Base-by-base conservation (phyloP, 2,888 invertebrate species). In the Synanthedon tipuliformis region DNA sequence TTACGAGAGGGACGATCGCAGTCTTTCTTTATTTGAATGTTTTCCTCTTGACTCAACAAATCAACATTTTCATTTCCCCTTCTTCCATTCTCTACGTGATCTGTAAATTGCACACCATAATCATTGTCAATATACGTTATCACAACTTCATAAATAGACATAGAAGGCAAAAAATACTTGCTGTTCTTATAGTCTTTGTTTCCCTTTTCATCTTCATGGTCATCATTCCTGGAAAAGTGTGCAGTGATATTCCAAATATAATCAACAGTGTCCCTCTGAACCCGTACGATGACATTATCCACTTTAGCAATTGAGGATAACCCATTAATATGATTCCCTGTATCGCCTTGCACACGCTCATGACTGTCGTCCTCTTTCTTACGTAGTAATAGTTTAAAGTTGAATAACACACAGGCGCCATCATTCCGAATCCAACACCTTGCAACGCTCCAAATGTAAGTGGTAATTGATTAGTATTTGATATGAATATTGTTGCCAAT, bases 371-470 rank as follows among this genome's bases (percentile, higher is more conserved):
- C 61, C 91, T 83, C 63, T 82, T 90, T 55, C 78, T 87, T 10
- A 89, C 81, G 60, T 91, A 92, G 63, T 91, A 92, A 45, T 84
- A 78, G 60, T 92, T 92, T 52, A 92, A 81, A 0, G 89, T 89
- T 0, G 91, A 88, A 62, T 49, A 91, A 41, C 88, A 88, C 1
- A 92, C 88, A 2, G 92, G 90, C 16, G 90, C 82, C 76, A 92
- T 88, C 57, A 92, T 78, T 7, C 92, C 92, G 51, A 91, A 88
- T 5, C 92, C 92, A 15, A 91, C 71, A 60, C 90, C 90, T 80
- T 90, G 89, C 5, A 90, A 64, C 1, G 89, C 63, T 49, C 90
- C 89, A 68, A 89, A 91, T 2, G 89, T 86, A 1, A 90, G 57
- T 1, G 90, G 85, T 57, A 92, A 73, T 61, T 91, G 89, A 55